Evolutionary conservation across 1,140 invertebrate species (phyloP).

Genomic region (Goniozus legneri): DNA sequence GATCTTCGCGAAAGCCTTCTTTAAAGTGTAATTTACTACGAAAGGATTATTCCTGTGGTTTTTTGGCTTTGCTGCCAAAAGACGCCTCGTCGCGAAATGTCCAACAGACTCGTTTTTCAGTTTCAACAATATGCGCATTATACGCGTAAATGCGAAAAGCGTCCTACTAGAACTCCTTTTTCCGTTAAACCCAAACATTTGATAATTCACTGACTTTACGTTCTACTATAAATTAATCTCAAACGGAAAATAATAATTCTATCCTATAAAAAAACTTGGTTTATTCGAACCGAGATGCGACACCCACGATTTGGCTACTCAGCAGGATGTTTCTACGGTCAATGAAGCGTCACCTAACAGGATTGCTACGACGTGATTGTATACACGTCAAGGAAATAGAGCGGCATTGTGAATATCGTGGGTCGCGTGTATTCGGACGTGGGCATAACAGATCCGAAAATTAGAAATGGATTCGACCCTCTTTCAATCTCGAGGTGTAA

Average conservation of each 20-base stretch:
- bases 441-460: slow-evolving; percentile 37
- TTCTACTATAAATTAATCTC: too few relatives aligned
- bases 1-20: slow-evolving; percentile 31
- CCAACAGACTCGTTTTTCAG: slow-evolving; percentile 31
- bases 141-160: too few relatives aligned
- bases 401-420: slow-evolving; percentile 37
- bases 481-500: slow-evolving; percentile 30
- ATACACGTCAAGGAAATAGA: slow-evolving; percentile 50
- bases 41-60: slow-evolving; percentile 43
- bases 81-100: slow-evolving; percentile 19
- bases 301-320: slow-evolving; percentile 23
- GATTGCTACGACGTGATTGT: slow-evolving; percentile 51
- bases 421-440: slow-evolving; percentile 19
- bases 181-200: too few relatives aligned
- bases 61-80: too few relatives aligned
- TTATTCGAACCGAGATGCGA: slow-evolving; percentile 7
- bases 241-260: too few relatives aligned
- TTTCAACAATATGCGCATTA: slow-evolving; percentile 27
- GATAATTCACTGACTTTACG: too few relatives aligned
- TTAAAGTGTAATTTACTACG: slow-evolving; percentile 43
- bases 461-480: slow-evolving; percentile 38
- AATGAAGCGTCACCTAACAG: slow-evolving; percentile 45
- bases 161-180: too few relatives aligned
- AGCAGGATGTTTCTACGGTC: slow-evolving; percentile 34
- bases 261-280: too few relatives aligned